Base-by-base conservation (phyloP, 2,113 vertebrate genomes). In the Phyllopteryx taeniolatus region DNA sequence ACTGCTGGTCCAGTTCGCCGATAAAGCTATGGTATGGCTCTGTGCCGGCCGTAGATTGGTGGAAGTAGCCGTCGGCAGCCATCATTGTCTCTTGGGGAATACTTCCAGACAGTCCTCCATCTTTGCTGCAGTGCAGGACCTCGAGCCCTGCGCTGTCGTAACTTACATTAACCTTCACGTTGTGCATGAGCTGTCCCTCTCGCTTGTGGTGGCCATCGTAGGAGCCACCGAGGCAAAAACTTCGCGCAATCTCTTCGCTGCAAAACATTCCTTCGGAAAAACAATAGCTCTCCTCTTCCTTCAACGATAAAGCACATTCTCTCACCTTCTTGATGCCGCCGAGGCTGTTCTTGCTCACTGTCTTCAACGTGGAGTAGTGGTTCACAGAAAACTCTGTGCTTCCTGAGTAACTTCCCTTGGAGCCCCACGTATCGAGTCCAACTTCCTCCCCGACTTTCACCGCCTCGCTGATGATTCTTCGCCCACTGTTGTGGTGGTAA, bases 21-120 rank as follows among this genome's bases (percentile, higher is more conserved):
- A 94, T 92, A 86, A 91, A 94, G 90, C 92, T 92, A 65, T 92
- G 90, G 82, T 93, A 93, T 65, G 93, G 91, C 81, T 94, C 93
- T 56, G 90, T 75, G 78, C 77, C 72, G 74, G 88, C 85, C 84
- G 91, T 79, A 54, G 90, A 83, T 77, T 93, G 92, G 79, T 92
- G 91, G 78, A 89, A 92, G 83, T 92, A 94, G 76, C 90, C 83
- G 49, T 89, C 91, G 9, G 85, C 78, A 13, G 85, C 86, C 76
- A 86, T 85, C 78, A 91, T 92, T 73, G 91, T 88, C 84, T 92
- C 92, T 88, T 91, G 92, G 82, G 88, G 86, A 15, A 88, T 77
- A 74, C 86, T 57, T 75, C 84, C 83, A 44, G 90, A 83, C 80
- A 90, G 87, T 85, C 86, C 91, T 70, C 81, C 89, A n/a, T 91